Conservation (phyloP, 1,140 invertebrate species). For the Pseudachorutes palmiensis region DNA sequence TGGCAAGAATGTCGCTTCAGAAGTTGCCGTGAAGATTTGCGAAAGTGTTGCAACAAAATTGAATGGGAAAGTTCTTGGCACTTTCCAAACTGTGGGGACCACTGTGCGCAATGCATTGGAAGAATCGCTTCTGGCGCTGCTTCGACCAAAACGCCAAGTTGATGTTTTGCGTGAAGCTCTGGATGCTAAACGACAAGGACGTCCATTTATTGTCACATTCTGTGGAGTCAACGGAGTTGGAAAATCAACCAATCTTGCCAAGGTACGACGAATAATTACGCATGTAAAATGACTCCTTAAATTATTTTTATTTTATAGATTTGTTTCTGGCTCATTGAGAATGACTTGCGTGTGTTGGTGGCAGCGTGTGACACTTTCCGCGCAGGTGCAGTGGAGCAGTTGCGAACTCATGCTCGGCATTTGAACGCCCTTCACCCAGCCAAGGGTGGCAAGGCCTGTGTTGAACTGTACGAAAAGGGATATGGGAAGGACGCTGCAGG, state of each 20-base stretch:
- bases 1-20: constrained; percentile 92
- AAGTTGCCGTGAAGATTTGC: constrained; percentile 89
- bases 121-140: constrained; percentile 77
- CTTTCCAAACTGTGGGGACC: constrained; percentile 79
- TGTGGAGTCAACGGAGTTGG: constrained; percentile 99
- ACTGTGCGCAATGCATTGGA: constrained; percentile 73
- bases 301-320: constrained; percentile 51
- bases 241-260: constrained; percentile 98
- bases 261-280: constrained; percentile 47
- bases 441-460: constrained; percentile 63
- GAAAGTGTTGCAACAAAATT: constrained; percentile 87
- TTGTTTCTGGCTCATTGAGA: constrained; percentile 98
- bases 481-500: constrained; percentile 98
- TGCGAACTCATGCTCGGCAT: constrained; percentile 88
- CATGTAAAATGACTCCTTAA: neutral
- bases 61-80: constrained; percentile 81
- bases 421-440: constrained; percentile 88
- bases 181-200: constrained; percentile 67
- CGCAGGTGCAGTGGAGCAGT: constrained; percentile 96
- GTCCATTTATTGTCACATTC: constrained; percentile 94
- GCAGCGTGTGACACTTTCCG: constrained; percentile 99
- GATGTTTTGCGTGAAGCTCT: constrained; percentile 95
- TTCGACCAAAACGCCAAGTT: constrained; percentile 87
- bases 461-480: constrained; percentile 94
- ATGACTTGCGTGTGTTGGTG: constrained; percentile 89